Conservation (phyloP, 2,888 invertebrate genomes). For the Thelaira solivaga region DNA sequence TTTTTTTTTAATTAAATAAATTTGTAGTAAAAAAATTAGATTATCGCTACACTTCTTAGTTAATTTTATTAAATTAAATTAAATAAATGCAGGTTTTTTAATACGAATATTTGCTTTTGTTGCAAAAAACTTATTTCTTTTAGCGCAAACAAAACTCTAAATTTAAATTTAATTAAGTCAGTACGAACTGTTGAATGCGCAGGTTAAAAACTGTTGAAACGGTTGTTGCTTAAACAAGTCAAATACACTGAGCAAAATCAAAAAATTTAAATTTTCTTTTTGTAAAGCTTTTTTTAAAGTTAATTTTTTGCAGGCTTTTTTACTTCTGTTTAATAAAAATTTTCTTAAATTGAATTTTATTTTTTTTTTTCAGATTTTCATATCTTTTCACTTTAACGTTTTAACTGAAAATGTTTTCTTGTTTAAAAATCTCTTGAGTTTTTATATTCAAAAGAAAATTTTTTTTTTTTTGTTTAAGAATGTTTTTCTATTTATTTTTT, state of each 20-base stretch:
- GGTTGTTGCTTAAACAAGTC: neutral
- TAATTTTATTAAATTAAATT: too few species aligned
- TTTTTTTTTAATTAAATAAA: neutral
- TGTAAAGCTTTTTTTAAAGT: neutral
- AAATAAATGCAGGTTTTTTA: conserved; percentile 55
- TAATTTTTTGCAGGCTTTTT: neutral
- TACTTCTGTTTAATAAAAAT: neutral
- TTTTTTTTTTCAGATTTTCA: neutral
- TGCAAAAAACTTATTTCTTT: neutral
- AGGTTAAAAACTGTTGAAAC: neutral
- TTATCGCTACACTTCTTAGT: too few species aligned
- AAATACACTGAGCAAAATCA: conserved; percentile 1
- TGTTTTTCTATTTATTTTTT: conserved; percentile 3
- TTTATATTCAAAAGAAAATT: too few species aligned
- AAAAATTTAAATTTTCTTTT: neutral
- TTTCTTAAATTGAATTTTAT: neutral
- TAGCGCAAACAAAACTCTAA: conserved; percentile 5
- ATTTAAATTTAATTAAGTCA: conserved; percentile 30
- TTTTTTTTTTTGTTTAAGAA: too few species aligned
- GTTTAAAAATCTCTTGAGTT: conserved; percentile 24
- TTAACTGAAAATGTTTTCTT: conserved; percentile 38
- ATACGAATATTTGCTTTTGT: neutral
- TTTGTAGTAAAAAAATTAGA: too few species aligned
- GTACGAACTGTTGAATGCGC: neutral
- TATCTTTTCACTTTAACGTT: conserved; percentile 46